phyloP scores from a whole-genome alignment of 30 jellyfish, hydroid and myxozoan species.

The Catostylus mosaicus region DNA sequence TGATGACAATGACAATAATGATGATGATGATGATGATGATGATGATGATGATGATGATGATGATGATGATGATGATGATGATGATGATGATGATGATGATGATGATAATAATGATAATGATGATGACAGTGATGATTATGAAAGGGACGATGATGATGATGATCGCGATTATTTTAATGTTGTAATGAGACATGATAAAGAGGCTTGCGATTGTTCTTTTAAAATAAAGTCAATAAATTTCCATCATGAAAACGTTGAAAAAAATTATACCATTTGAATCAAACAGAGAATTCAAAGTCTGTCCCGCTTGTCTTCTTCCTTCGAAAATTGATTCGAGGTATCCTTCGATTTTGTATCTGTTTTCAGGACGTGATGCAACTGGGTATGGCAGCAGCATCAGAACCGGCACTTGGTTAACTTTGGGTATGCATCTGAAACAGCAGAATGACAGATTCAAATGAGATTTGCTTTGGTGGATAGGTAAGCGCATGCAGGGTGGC shows the following conservation, averaged over 20 bases:
- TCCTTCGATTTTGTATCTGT: constrained; percentile 46
- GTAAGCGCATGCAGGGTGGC: no score
- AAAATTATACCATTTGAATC: constrained; percentile 15
- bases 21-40: not conserved
- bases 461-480: no score
- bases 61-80: not conserved
- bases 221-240: no score
- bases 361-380: constrained; percentile 1
- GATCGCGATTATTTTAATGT: not conserved
- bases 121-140: not conserved
- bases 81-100: not conserved
- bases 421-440: constrained; percentile 65
- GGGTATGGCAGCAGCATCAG: constrained; percentile 53
- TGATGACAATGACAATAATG: not conserved
- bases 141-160: not conserved
- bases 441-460: not conserved
- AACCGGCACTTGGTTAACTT: constrained; percentile 67
- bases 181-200: no score
- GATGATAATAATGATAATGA: not conserved
- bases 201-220: no score
- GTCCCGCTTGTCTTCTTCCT: constrained; percentile 44
- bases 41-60: not conserved
- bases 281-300: constrained; percentile 29
- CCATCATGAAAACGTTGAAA: no score
- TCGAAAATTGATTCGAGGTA: constrained; percentile 56